Percentiles rank a stretch among this genome's conserved stretches.
phyloP scores from a whole-genome alignment of 2,113 vertebrate species.

The Ctenomys sociabilis region DNA sequence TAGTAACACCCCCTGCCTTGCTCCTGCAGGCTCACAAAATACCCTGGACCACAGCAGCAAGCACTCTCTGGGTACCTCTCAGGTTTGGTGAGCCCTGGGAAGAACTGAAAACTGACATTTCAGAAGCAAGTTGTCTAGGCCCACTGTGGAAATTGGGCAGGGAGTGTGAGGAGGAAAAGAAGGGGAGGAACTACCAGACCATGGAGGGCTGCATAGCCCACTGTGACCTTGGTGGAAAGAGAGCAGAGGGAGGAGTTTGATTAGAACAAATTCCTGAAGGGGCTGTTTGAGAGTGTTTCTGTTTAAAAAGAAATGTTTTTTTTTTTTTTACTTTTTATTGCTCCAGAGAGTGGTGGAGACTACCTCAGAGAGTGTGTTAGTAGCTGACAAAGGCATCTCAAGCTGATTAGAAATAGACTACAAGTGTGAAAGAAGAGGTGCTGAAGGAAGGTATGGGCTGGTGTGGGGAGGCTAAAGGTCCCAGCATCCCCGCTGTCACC shows the following conservation, averaged over 20 bases:
- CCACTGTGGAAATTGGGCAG: slow-evolving; percentile 10
- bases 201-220: background rate
- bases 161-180: slow-evolving; percentile 18
- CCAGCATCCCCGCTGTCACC: background rate
- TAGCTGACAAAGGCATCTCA: slow-evolving; percentile 34
- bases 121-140: slow-evolving; percentile 34
- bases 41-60: slow-evolving; percentile 51
- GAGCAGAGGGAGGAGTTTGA: background rate
- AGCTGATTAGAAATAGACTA: slow-evolving; percentile 1
- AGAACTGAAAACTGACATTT: slow-evolving; percentile 57
- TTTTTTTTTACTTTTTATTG: slow-evolving; percentile 42
- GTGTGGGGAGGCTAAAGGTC: background rate
- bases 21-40: slow-evolving; percentile 56
- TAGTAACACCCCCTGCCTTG: slow-evolving; percentile 70
- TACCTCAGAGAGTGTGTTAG: background rate
- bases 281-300: background rate
- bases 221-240: slow-evolving; percentile 61
- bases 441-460: background rate
- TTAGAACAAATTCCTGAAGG: slow-evolving; percentile 61
- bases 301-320: background rate
- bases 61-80: slow-evolving; percentile 2
- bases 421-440: background rate
- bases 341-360: background rate
- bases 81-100: slow-evolving; percentile 17
- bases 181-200: slow-evolving; percentile 15